Evolutionary conservation across 2,888 invertebrate species (phyloP).

Genomic region (Spilosoma lubricipeda): DNA sequence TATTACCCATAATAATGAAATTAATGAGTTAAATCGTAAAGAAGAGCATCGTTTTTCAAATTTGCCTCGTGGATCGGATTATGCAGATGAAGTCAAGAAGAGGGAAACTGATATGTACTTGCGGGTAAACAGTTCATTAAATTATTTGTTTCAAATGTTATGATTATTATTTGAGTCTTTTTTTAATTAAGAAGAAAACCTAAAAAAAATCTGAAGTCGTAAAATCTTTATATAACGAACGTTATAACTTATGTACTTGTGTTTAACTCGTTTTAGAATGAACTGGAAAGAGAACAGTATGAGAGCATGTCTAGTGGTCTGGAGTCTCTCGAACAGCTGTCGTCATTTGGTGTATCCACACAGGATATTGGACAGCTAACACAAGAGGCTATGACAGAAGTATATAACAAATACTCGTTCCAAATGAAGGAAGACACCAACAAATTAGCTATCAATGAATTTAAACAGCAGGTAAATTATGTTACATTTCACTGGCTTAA

Average conservation of each 20-base stretch:
- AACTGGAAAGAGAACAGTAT: slow-evolving; percentile 60
- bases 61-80: slow-evolving; percentile 68
- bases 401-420: slow-evolving; percentile 79
- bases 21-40: slow-evolving; percentile 63
- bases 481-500: too few relatives aligned
- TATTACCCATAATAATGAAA: slow-evolving; percentile 66
- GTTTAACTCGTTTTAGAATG: slow-evolving; percentile 58
- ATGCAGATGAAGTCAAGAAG: slow-evolving; percentile 69
- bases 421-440: slow-evolving; percentile 72
- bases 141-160: too few relatives aligned
- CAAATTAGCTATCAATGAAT: slow-evolving; percentile 73
- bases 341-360: slow-evolving; percentile 60
- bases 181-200: too few relatives aligned
- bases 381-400: slow-evolving; percentile 76
- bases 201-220: neutral
- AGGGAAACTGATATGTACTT: slow-evolving; percentile 70
- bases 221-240: neutral
- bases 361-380: slow-evolving; percentile 67
- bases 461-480: slow-evolving; percentile 65
- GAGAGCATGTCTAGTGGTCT: slow-evolving; percentile 68
- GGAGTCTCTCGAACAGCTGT: slow-evolving; percentile 74
- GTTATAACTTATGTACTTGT: neutral
- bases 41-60: slow-evolving; percentile 72
- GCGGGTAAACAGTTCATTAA: slow-evolving; percentile 56
- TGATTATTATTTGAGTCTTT: too few relatives aligned